These are phyloP conservation scores for Battus philenor DNA, from an alignment of 1,140 invertebrate genomes.

Conservation along the genomic window DNA sequence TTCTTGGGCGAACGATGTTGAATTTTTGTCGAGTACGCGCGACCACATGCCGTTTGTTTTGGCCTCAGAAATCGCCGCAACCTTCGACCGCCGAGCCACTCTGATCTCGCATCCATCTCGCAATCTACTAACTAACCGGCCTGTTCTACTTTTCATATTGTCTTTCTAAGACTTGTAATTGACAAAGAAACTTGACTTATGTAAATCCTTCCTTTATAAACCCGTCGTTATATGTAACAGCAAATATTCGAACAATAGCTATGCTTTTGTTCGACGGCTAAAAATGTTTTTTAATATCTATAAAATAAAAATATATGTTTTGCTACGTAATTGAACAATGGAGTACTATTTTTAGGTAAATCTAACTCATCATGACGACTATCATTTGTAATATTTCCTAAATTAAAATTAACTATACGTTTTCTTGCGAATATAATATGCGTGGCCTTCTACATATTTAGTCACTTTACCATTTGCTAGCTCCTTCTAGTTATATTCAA, in stretches of 20 bases:
- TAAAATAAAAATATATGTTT: too few species aligned
- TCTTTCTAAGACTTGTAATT: too few species aligned
- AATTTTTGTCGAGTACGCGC: constrained; percentile 74
- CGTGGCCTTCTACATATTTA: constrained; percentile 11
- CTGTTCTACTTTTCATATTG: neutral
- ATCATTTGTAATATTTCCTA: neutral
- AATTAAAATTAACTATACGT: too few species aligned
- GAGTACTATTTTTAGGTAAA: too few species aligned
- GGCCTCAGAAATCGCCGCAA: constrained; percentile 46
- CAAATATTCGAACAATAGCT: too few species aligned
- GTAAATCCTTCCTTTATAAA: too few species aligned
- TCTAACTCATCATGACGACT: too few species aligned
- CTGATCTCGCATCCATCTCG: neutral
- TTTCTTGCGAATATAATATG: constrained; percentile 10
- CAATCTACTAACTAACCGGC: neutral
- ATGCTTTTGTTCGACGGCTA: too few species aligned
- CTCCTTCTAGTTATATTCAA: constrained; percentile 15
- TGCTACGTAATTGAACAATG: too few species aligned
- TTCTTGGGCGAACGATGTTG: constrained; percentile 74
- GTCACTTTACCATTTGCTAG: constrained; percentile 13
- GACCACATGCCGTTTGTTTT: constrained; percentile 71
- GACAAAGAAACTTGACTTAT: too few species aligned
- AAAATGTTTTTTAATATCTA: too few species aligned
- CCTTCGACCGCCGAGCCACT: constrained; percentile 35
- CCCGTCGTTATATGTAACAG: too few species aligned